Conservation (phyloP, 2,797 vertebrate species). For the Macropus fuliginosus region DNA sequence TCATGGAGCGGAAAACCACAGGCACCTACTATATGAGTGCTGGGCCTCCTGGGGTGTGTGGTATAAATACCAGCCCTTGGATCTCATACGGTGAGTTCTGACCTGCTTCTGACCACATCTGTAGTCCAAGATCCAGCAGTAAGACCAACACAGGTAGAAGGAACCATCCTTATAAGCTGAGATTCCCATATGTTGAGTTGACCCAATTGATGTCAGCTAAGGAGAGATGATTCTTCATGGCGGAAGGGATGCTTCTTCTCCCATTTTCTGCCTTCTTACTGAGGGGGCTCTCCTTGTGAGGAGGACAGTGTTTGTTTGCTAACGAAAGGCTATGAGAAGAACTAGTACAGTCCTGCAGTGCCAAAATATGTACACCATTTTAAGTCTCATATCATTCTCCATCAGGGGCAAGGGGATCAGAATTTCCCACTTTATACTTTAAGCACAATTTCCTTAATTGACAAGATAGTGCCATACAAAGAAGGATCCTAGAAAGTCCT, state of each 20-base stretch:
- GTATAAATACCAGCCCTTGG: constrained; percentile 97
- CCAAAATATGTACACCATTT: not conserved
- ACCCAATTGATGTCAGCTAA: not conserved
- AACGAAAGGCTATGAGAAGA: not conserved
- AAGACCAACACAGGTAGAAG: not conserved
- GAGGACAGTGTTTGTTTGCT: constrained; percentile 1
- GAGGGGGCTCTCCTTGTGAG: not conserved
- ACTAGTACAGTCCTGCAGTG: not conserved
- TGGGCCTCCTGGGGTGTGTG: constrained; percentile 97
- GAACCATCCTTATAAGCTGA: not conserved
- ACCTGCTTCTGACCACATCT: not conserved
- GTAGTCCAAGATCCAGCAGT: not conserved
- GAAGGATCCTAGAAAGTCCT: not conserved
- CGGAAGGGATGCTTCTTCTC: not conserved
- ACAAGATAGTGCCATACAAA: not conserved
- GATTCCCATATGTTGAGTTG: not conserved
- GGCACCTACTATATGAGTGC: constrained; percentile 94
- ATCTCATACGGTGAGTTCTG: constrained; percentile 91
- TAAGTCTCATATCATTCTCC: not conserved
- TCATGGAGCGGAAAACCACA: constrained; percentile 94
- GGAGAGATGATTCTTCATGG: not conserved
- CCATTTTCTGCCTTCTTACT: not conserved
- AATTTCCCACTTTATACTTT: not conserved
- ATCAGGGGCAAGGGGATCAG: not conserved
- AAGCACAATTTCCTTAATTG: not conserved